Evolutionary conservation across 2,113 vertebrate genomes (phyloP), one percentile per base, ranked within the genome.

Genomic region (Thamnaconus septentrionalis): DNA sequence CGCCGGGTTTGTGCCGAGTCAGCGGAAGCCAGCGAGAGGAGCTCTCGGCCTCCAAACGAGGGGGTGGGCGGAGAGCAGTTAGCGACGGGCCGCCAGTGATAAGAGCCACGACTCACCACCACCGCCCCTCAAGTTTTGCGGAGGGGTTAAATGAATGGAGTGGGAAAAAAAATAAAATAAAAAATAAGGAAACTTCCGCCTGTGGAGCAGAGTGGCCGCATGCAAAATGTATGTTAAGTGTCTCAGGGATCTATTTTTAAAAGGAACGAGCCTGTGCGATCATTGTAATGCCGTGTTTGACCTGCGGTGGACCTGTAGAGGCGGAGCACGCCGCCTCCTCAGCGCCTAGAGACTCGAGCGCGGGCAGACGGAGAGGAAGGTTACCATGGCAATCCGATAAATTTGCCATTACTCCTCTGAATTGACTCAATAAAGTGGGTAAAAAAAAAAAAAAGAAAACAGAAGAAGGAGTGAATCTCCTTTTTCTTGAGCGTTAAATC

Each of bases 331-430:
- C 81, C 66, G 75, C 76, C 68, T 69, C 75, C 56, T 82, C 68
- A 71, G 31, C 71, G 66, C 39, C 2, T 39, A 83, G 65, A 74
- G 64, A 64, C 50, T 31, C 18, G 18, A 31, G 41, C 68, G 43
- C 58, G 59, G 3, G 61, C 57, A 79, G 57, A 65, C 53, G 51
- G 47, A 74, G 59, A 81, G 70, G 81, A 78, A 70, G 11, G 89
- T 91, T 89, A 78, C 89, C 90, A 90, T 90, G 87, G 89, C 74
- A 80, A 89, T 86, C 66, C 64, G 83, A 78, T 81, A 78, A 65
- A 72, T 68, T 59, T 77, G 60, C 69, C 64, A 63, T 78, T 71
- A 61, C 70, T 70, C 18, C 64, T 79, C 59, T 50, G 73, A 75
- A 83, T 82, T 79, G 84, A 84, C 83, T 89, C 71, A 73, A 82